phyloP scores from a whole-genome alignment of 53 echinoderm and acorn worm genomes.

The Zoroaster sp. region DNA sequence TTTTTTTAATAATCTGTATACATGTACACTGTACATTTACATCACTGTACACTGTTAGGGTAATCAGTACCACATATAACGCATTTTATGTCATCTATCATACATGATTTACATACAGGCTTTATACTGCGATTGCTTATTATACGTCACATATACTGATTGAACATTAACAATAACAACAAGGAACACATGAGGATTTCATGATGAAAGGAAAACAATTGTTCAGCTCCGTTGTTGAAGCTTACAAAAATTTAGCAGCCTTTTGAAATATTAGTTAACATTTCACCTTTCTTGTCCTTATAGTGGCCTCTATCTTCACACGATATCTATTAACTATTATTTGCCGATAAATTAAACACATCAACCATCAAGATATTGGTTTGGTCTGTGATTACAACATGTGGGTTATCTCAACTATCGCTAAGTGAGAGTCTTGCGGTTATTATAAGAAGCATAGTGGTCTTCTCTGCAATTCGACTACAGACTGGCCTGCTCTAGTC shows the following conservation, averaged over 20 bases:
- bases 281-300: not conserved
- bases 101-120: not conserved
- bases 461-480: no score
- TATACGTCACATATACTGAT: not conserved
- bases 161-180: no score
- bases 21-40: not conserved
- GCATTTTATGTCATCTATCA: not conserved
- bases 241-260: not conserved
- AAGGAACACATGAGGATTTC: not conserved
- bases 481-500: no score
- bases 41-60: not conserved
- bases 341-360: not conserved
- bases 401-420: no score
- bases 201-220: not conserved
- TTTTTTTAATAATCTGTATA: not conserved
- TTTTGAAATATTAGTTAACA: not conserved
- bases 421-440: no score
- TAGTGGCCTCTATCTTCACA: no score
- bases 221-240: not conserved
- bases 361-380: no score
- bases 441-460: no score
- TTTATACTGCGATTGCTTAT: not conserved
- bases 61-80: not conserved
- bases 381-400: no score
- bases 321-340: not conserved